Evolutionary conservation across 2,113 vertebrate species (phyloP).

Genomic region (Beaufortia kweichowensis): DNA sequence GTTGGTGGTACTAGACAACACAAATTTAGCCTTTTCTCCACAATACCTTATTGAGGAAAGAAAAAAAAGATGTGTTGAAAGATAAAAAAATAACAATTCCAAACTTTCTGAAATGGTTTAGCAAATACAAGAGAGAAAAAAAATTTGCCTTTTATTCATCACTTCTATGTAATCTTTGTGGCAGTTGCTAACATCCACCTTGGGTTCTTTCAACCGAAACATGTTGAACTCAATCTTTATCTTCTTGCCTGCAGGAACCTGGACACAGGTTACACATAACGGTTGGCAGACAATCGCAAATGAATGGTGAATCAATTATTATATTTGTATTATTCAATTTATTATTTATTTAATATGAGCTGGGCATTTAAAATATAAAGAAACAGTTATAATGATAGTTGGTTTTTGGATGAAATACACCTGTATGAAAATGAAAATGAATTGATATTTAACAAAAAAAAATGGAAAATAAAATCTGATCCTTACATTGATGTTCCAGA

Average conservation of each 20-base stretch:
- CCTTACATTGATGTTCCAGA: constrained; percentile 75
- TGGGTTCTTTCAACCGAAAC: constrained; percentile 78
- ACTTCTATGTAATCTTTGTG: constrained; percentile 77
- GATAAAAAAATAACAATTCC: too few relatives aligned
- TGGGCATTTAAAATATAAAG: too few relatives aligned
- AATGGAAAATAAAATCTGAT: background rate
- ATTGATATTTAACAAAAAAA: too few relatives aligned
- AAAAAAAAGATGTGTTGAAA: background rate
- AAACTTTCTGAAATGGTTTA: too few relatives aligned
- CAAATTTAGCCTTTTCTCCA: constrained; percentile 66
- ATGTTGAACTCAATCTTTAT: constrained; percentile 71
- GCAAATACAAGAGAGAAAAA: background rate
- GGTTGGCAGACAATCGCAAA: too few relatives aligned
- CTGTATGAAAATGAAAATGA: too few relatives aligned
- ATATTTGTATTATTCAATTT: too few relatives aligned
- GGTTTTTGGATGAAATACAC: too few relatives aligned
- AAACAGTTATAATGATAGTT: too few relatives aligned
- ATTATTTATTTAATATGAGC: too few relatives aligned
- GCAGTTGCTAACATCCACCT: constrained; percentile 64
- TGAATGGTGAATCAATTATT: too few relatives aligned
- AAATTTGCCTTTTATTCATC: constrained; percentile 67
- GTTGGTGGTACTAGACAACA: constrained; percentile 62
- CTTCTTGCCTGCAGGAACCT: constrained; percentile 66
- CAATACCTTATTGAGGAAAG: constrained; percentile 68
- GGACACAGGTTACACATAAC: constrained; percentile 39